A percentile compares a stretch with the other conserved stretches of the same genome.
phyloP scores from a whole-genome alignment of 1,140 invertebrate species.

The Leptinotarsa defecta region DNA sequence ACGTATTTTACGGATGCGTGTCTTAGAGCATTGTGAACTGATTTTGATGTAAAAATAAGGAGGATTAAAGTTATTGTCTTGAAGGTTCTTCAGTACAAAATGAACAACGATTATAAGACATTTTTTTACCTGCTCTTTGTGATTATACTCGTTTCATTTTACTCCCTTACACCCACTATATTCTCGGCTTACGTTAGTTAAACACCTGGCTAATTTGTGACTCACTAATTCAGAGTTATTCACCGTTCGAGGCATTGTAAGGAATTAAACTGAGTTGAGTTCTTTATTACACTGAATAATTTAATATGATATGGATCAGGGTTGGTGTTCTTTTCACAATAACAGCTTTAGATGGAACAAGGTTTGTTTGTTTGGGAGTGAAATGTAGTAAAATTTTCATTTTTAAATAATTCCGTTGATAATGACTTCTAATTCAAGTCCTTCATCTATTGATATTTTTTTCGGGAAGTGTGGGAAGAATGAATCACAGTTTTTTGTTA shows the following conservation, averaged over 20 bases:
- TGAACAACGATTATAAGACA: background rate
- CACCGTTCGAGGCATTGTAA: constrained; percentile 11
- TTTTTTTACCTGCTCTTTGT: constrained; percentile 14
- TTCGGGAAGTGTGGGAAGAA: no score
- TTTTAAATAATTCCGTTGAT: no score
- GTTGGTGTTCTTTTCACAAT: background rate
- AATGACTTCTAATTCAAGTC: no score
- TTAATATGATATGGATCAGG: background rate
- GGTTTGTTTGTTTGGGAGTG: no score
- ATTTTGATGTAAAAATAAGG: background rate
- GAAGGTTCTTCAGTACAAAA: background rate
- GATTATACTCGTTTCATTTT: constrained; percentile 21
- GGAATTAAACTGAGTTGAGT: constrained; percentile 8
- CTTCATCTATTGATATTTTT: no score
- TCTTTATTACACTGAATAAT: constrained; percentile 4
- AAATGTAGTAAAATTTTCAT: no score
- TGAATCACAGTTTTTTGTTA: no score
- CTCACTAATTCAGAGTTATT: constrained; percentile 26
- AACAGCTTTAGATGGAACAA: no score
- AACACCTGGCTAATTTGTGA: constrained; percentile 46
- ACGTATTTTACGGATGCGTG: no score
- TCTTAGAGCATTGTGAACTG: background rate
- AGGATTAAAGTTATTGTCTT: background rate
- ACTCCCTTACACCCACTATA: constrained; percentile 45
- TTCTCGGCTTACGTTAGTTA: constrained; percentile 35